These are phyloP conservation scores for Porites australiensis DNA, from an alignment of 64 coral and sea anemone genomes.

Conservation along the genomic window DNA sequence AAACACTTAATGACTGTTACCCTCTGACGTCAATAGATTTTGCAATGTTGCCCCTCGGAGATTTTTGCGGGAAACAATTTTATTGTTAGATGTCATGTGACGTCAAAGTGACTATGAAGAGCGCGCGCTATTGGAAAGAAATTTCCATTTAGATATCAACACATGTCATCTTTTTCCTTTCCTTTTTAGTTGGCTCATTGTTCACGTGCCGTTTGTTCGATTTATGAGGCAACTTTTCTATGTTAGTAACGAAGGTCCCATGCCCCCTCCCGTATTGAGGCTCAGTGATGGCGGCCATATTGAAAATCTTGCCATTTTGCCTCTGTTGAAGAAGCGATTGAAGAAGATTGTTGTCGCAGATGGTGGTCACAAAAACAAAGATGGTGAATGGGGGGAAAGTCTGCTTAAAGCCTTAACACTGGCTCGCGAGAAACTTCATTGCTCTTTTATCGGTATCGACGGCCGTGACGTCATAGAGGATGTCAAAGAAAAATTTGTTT, in stretches of 20 bases:
- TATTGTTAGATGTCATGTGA: too few relatives aligned
- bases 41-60: too few relatives aligned
- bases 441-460: conserved; percentile 23
- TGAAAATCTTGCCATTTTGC: conserved; percentile 37
- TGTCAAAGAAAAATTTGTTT: conserved; percentile 6
- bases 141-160: too few relatives aligned
- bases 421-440: conserved; percentile 17
- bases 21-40: too few relatives aligned
- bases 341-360: conserved; percentile 16
- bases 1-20: too few relatives aligned
- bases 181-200: conserved; percentile 18
- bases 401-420: background rate
- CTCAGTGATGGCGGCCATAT: conserved; percentile 51
- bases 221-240: background rate
- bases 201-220: background rate
- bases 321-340: conserved; percentile 6
- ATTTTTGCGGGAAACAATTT: too few relatives aligned
- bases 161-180: too few relatives aligned
- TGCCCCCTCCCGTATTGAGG: background rate
- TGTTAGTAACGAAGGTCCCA: background rate
- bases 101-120: too few relatives aligned
- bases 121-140: too few relatives aligned
- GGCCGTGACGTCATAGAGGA: conserved; percentile 28
- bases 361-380: background rate
- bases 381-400: background rate